A percentile compares a stretch with the other conserved stretches of the same genome.
These are phyloP conservation scores for Sclerodermus sp. DNA, from an alignment of 2,888 invertebrate genomes.

Conservation along the genomic window DNA sequence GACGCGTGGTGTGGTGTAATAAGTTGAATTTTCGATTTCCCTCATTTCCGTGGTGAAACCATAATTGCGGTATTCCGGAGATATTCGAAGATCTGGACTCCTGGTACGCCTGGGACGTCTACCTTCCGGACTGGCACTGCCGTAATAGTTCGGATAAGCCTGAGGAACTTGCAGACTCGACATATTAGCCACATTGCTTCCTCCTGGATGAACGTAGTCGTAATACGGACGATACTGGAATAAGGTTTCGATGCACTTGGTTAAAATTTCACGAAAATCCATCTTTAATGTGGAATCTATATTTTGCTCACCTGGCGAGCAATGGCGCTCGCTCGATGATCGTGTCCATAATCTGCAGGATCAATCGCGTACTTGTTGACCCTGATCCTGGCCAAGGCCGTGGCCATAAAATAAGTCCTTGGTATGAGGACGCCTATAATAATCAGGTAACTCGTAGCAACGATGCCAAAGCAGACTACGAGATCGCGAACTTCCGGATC, in stretches of 20 bases:
- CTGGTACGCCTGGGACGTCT: slow-evolving; percentile 21
- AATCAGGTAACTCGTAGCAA: slow-evolving; percentile 66
- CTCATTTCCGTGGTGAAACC: slow-evolving; percentile 49
- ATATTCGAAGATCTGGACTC: slow-evolving; percentile 29
- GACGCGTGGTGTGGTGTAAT: slow-evolving; percentile 45
- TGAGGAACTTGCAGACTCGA: slow-evolving; percentile 29
- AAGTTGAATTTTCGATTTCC: slow-evolving; percentile 38
- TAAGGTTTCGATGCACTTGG: slow-evolving; percentile 4
- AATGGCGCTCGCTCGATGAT: slow-evolving; percentile 41
- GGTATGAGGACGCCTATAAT: slow-evolving; percentile 70
- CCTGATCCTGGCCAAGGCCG: slow-evolving; percentile 61
- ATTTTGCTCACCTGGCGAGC: slow-evolving; percentile 43
- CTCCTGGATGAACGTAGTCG: slow-evolving; percentile 41
- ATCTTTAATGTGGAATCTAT: too few relatives aligned
- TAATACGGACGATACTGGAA: slow-evolving; percentile 42
- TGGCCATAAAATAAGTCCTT: slow-evolving; percentile 69
- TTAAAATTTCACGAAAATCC: too few relatives aligned
- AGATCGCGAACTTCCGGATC: slow-evolving; percentile 62
- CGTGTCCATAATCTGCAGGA: slow-evolving; percentile 33
- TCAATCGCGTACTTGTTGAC: slow-evolving; percentile 17
- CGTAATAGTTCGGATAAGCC: slow-evolving; percentile 47
- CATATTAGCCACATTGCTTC: slow-evolving; percentile 14
- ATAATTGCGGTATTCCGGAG: slow-evolving; percentile 46
- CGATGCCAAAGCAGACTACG: slow-evolving; percentile 64
- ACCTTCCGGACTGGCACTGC: slow-evolving; percentile 38